Percentiles rank a stretch among this genome's conserved stretches.
phyloP scores from a whole-genome alignment of 1,140 invertebrate species.

The Varroa destructor region DNA sequence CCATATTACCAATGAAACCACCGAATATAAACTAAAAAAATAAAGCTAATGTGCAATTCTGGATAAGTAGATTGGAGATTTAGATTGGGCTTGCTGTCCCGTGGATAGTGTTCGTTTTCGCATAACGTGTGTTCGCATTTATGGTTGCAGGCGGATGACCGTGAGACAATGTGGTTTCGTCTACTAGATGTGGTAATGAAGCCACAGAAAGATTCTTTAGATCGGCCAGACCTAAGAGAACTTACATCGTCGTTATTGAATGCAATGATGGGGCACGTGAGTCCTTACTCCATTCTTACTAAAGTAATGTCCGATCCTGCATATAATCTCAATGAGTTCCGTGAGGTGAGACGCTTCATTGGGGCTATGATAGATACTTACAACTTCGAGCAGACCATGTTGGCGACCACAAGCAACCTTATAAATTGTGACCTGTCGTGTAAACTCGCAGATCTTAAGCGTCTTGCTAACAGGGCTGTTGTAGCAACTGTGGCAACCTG shows the following conservation, averaged over 20 bases:
- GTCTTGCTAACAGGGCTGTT: slow-evolving; percentile 6
- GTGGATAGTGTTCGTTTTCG: too few species aligned
- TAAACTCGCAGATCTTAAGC: slow-evolving; percentile 3
- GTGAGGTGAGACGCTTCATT: slow-evolving; percentile 46
- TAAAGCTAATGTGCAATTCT: too few species aligned
- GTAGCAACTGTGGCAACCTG: slow-evolving; percentile 20
- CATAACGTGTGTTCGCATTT: too few species aligned
- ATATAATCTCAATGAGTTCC: slow-evolving; percentile 46
- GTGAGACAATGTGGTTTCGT: slow-evolving; percentile 47
- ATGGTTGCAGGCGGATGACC: slow-evolving; percentile 38
- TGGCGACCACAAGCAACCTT: slow-evolving; percentile 10
- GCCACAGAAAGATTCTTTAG: slow-evolving; percentile 41
- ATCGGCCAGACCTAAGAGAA: slow-evolving; percentile 40
- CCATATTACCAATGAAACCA: not conserved
- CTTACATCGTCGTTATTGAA: slow-evolving; percentile 47
- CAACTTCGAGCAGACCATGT: slow-evolving; percentile 44
- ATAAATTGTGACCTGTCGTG: slow-evolving; percentile 10
- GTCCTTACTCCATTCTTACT: slow-evolving; percentile 41
- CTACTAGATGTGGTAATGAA: slow-evolving; percentile 45
- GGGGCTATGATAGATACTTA: slow-evolving; percentile 48
- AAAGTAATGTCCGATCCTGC: slow-evolving; percentile 42
- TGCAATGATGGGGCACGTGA: slow-evolving; percentile 49
- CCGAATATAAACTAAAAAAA: too few species aligned
- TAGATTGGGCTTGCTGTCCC: too few species aligned
- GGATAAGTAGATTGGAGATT: too few species aligned